Evolutionary conservation across 2,797 vertebrate genomes (phyloP).

Genomic region (Coendou prehensilis): DNA sequence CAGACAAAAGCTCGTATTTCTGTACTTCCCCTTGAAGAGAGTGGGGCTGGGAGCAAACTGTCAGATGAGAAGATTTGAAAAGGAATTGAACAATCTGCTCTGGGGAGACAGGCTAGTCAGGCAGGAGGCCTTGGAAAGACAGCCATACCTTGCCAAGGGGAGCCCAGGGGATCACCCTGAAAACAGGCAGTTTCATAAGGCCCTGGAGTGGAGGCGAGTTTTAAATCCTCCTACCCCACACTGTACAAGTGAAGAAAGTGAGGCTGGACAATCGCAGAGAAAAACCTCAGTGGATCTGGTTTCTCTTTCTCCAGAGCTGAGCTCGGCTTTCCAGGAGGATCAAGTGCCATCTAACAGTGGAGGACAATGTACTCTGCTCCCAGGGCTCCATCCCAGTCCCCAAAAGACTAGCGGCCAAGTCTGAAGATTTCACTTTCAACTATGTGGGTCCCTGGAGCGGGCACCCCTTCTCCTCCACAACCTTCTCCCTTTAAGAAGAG

Average conservation of each 20-base stretch:
- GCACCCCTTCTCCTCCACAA: accelerated
- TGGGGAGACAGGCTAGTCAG: background rate
- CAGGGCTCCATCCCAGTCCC: background rate
- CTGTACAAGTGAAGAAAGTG: background rate
- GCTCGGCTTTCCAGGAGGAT: background rate
- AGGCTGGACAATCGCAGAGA: background rate
- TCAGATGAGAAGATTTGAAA: conserved; percentile 58
- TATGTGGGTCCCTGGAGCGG: background rate
- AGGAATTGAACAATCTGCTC: background rate
- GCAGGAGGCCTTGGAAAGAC: conserved; percentile 59
- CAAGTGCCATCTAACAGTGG: background rate
- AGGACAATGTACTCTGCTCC: background rate
- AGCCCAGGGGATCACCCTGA: background rate
- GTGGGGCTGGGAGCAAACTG: background rate
- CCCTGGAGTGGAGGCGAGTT: background rate
- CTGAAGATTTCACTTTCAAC: background rate
- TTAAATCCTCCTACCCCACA: background rate
- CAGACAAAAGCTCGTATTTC: conserved; percentile 9
- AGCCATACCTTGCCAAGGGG: conserved; percentile 1
- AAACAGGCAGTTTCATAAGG: background rate
- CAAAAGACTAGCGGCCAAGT: background rate
- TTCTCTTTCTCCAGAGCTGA: background rate
- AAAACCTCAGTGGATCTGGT: background rate
- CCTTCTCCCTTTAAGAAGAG: conserved; percentile 68
- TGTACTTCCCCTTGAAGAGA: background rate